Conservation (phyloP, 2,888 invertebrate genomes). For the Copidosoma aretas region DNA sequence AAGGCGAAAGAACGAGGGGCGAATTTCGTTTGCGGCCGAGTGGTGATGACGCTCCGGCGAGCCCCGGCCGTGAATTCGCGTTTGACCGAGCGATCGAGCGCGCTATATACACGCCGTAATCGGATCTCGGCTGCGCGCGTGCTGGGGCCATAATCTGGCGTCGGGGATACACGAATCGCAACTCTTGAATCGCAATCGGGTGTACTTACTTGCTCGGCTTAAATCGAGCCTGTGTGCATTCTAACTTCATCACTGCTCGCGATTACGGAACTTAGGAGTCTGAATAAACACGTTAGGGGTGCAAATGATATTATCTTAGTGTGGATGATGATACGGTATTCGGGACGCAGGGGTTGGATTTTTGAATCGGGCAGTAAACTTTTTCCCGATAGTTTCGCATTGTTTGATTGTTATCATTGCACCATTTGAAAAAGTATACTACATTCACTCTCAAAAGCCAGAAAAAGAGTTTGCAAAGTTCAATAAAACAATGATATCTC, state of each 20-base stretch:
- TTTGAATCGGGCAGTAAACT: too few species aligned
- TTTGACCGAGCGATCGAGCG: constrained; percentile 13
- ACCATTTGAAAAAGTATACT: too few species aligned
- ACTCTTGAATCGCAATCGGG: constrained; percentile 1
- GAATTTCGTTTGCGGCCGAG: constrained; percentile 9
- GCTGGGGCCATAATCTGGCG: constrained; percentile 29
- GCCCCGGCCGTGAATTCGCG: constrained; percentile 17
- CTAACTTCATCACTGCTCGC: neutral
- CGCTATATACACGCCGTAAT: constrained; percentile 25
- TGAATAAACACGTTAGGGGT: constrained; percentile 11
- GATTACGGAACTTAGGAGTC: neutral
- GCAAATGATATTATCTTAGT: too few species aligned
- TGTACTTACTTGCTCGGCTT: too few species aligned
- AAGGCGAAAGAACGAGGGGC: neutral
- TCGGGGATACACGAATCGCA: constrained; percentile 1
- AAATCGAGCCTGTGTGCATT: neutral
- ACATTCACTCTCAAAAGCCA: too few species aligned
- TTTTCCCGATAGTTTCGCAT: too few species aligned
- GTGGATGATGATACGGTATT: too few species aligned
- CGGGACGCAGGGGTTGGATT: too few species aligned
- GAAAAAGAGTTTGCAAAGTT: too few species aligned
- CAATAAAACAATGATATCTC: too few species aligned
- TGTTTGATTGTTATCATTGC: too few species aligned
- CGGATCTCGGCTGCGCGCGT: constrained; percentile 22
- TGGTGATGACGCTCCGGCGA: neutral